These are phyloP conservation scores for Nasonia vitripennis DNA, from an alignment of 1,140 invertebrate species.

Conservation along the genomic window DNA sequence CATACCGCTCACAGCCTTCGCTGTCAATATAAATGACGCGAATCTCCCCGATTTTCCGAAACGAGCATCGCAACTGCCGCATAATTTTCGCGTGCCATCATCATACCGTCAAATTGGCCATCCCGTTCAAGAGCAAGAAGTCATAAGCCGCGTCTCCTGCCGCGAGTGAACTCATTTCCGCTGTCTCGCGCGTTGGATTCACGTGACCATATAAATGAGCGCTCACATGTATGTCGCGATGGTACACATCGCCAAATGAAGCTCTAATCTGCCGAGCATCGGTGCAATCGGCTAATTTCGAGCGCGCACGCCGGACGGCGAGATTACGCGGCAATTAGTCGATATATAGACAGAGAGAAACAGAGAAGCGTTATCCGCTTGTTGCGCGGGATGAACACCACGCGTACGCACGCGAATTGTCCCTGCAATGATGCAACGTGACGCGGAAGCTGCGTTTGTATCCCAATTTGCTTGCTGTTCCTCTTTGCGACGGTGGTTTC, in stretches of 20 bases:
- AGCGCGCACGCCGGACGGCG: slow-evolving; percentile 29
- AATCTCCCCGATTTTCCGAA: background rate
- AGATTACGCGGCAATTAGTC: slow-evolving; percentile 60
- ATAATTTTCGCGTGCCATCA: background rate
- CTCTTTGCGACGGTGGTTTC: background rate
- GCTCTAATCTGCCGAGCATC: slow-evolving; percentile 46
- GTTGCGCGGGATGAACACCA: background rate
- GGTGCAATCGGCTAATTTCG: slow-evolving; percentile 55
- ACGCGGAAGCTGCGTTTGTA: no score
- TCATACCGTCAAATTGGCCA: background rate
- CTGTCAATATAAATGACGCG: no score
- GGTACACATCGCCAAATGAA: slow-evolving; percentile 44
- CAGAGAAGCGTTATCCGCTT: background rate
- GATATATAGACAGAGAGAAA: slow-evolving; percentile 8
- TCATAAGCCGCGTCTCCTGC: no score
- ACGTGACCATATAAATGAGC: background rate
- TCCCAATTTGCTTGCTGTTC: no score
- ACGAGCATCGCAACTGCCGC: background rate
- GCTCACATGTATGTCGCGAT: background rate
- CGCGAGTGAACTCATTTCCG: no score
- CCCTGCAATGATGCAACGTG: no score
- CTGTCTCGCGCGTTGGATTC: no score
- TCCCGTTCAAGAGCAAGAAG: background rate
- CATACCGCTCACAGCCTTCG: no score
- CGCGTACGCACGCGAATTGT: background rate